phyloP scores from a whole-genome alignment of 2,797 vertebrate genomes.

The Siniperca scherzeri region DNA sequence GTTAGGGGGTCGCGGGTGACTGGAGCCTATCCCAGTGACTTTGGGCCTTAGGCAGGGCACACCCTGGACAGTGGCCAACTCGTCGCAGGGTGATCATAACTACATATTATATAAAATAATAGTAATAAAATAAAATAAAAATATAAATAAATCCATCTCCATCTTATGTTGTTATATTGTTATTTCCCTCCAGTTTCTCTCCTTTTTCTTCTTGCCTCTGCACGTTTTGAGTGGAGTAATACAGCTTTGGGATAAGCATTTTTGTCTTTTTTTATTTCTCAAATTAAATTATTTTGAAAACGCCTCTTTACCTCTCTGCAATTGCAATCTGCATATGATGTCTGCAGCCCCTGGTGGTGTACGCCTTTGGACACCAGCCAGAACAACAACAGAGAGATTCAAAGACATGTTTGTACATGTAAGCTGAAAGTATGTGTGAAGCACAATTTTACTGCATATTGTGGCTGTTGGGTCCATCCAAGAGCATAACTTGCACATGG shows the following conservation, averaged over 20 bases:
- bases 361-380: neutral
- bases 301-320: neutral
- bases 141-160: neutral
- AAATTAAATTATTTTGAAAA: neutral
- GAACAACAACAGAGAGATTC: neutral
- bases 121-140: too few relatives aligned
- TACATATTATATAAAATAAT: too few relatives aligned
- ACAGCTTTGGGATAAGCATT: neutral
- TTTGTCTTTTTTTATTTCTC: too few relatives aligned
- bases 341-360: slow-evolving; percentile 13
- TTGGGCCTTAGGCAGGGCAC: too few relatives aligned
- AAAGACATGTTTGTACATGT: neutral
- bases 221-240: neutral
- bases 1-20: too few relatives aligned
- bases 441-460: neutral
- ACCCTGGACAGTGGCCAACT: too few relatives aligned
- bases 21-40: too few relatives aligned
- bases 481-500: neutral
- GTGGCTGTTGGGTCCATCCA: neutral
- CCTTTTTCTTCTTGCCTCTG: neutral
- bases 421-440: neutral
- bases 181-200: neutral
- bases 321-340: neutral
- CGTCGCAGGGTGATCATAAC: too few relatives aligned
- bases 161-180: too few relatives aligned